phyloP scores from a whole-genome alignment of 2,113 vertebrate genomes.

The Menura novaehollandiae region DNA sequence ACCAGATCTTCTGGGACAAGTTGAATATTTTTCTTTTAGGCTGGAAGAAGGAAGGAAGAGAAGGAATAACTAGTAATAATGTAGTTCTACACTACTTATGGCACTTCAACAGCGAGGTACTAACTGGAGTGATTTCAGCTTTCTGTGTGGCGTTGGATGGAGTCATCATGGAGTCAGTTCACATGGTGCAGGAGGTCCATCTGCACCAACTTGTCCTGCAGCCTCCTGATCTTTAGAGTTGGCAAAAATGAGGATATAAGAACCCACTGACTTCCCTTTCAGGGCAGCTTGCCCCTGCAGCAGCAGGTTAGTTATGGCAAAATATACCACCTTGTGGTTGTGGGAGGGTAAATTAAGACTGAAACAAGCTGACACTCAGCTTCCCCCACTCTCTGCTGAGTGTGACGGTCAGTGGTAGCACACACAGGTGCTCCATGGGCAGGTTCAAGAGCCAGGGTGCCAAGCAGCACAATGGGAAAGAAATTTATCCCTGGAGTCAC shows the following conservation, averaged over 20 bases:
- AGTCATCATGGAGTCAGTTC: neutral
- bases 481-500: neutral
- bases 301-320: neutral
- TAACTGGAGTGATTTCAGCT: neutral
- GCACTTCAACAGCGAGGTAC: neutral
- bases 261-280: neutral
- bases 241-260: neutral
- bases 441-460: neutral
- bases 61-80: neutral
- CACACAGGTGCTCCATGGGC: neutral
- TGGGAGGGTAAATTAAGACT: neutral
- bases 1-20: neutral
- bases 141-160: neutral
- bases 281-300: neutral
- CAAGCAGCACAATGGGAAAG: neutral
- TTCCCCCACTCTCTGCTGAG: neutral
- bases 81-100: neutral
- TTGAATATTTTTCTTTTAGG: neutral
- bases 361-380: neutral
- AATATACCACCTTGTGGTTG: neutral
- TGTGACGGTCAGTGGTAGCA: neutral
- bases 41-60: neutral
- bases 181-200: neutral
- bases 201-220: neutral
- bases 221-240: neutral